Evolutionary conservation across 2,888 invertebrate genomes (phyloP).

Genomic region (Yponomeuta sedellus): DNA sequence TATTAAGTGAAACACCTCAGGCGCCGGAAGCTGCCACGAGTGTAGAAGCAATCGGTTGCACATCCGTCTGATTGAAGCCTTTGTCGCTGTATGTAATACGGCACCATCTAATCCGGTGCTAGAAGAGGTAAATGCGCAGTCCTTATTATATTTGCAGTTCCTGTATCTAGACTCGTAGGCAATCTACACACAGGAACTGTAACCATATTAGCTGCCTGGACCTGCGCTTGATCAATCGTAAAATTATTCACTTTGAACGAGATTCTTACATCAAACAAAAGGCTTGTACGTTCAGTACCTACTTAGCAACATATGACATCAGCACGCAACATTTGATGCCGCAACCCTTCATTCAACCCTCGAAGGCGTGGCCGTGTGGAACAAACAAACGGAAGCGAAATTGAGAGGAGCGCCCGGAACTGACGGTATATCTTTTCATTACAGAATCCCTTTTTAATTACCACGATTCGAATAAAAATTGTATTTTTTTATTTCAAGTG

Average conservation of each 20-base stretch:
- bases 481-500: conserved; percentile 73
- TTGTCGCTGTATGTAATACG: background rate
- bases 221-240: background rate
- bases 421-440: conserved; percentile 74
- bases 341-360: conserved; percentile 58
- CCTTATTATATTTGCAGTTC: background rate
- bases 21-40: background rate
- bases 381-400: conserved; percentile 74
- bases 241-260: background rate
- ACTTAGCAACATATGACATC: background rate
- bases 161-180: too few relatives aligned
- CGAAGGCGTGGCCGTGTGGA: conserved; percentile 64
- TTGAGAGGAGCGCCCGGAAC: conserved; percentile 73
- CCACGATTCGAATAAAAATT: conserved; percentile 72
- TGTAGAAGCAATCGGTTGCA: conserved; percentile 52
- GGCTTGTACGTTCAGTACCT: background rate
- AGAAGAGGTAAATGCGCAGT: background rate
- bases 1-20: background rate
- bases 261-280: background rate
- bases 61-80: conserved; percentile 36
- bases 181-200: too few relatives aligned
- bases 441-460: conserved; percentile 76
- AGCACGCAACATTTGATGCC: conserved; percentile 28
- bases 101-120: background rate
- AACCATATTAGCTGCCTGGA: background rate